Conservation (phyloP, 1,140 invertebrate genomes). For the Drosophila chauvacae region DNA sequence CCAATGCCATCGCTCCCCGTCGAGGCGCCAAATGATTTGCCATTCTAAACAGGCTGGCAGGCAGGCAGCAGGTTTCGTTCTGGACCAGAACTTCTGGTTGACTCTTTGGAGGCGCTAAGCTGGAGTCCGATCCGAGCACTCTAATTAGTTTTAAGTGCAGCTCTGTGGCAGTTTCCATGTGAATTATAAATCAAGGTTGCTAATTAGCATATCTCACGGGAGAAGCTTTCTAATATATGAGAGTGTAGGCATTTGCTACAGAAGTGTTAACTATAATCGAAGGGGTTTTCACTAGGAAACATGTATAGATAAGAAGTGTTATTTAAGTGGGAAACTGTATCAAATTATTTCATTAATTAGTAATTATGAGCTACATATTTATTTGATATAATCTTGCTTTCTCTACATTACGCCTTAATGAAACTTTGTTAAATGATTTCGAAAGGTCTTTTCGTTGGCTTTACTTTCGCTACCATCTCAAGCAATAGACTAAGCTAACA, state of each 20-base stretch:
- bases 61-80: conserved; percentile 1
- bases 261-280: background rate
- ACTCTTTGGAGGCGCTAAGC: conserved; percentile 8
- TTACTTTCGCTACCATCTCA: background rate
- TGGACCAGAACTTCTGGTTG: conserved; percentile 9
- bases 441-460: background rate
- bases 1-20: conserved; percentile 21
- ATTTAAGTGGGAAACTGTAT: background rate
- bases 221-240: conserved; percentile 42
- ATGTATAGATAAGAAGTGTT: background rate
- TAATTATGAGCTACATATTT: background rate
- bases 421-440: background rate
- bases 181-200: conserved; percentile 39
- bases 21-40: conserved; percentile 60
- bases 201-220: conserved; percentile 27
- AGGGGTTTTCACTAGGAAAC: background rate
- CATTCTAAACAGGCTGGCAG: conserved; percentile 20
- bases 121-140: conserved; percentile 3
- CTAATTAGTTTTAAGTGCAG: conserved; percentile 12
- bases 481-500: no score
- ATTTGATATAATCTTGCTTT: background rate
- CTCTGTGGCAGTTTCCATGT: conserved; percentile 17
- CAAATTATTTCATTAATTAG: background rate
- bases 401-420: background rate
- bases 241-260: background rate